phyloP scores from a whole-genome alignment of 2,113 vertebrate species.

The Neodon shergylaensis region DNA sequence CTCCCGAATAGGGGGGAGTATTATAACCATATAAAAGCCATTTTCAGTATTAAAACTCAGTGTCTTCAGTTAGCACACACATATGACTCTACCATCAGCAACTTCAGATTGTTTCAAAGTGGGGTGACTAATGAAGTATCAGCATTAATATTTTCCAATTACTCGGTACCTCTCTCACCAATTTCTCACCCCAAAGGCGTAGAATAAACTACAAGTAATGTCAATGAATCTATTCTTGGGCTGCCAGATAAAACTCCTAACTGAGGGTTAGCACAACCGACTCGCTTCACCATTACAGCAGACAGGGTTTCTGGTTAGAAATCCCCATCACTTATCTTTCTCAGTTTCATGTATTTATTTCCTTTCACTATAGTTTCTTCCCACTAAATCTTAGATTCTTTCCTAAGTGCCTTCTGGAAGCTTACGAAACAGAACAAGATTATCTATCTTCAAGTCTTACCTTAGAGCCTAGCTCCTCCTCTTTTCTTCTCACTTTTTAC shows the following conservation, averaged over 20 bases:
- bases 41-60: constrained; percentile 34
- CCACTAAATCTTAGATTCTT: neutral
- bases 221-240: constrained; percentile 29
- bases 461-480: neutral
- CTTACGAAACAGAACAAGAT: neutral
- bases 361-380: neutral
- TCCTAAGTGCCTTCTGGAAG: neutral
- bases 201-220: constrained; percentile 58
- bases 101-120: constrained; percentile 42
- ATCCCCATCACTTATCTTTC: neutral
- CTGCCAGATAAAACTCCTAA: constrained; percentile 37
- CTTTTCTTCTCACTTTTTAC: neutral
- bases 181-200: neutral
- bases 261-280: neutral
- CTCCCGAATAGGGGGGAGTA: constrained; percentile 39
- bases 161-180: neutral
- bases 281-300: neutral
- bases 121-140: constrained; percentile 37
- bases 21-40: constrained; percentile 44
- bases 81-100: constrained; percentile 46
- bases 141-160: constrained; percentile 45
- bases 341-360: neutral
- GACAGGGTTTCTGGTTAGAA: neutral
- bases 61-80: neutral
- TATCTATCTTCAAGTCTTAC: neutral